Evolutionary conservation across 2,888 invertebrate genomes (phyloP), one percentile per base, ranked within the genome.

Genomic region (Leucophenga montana): DNA sequence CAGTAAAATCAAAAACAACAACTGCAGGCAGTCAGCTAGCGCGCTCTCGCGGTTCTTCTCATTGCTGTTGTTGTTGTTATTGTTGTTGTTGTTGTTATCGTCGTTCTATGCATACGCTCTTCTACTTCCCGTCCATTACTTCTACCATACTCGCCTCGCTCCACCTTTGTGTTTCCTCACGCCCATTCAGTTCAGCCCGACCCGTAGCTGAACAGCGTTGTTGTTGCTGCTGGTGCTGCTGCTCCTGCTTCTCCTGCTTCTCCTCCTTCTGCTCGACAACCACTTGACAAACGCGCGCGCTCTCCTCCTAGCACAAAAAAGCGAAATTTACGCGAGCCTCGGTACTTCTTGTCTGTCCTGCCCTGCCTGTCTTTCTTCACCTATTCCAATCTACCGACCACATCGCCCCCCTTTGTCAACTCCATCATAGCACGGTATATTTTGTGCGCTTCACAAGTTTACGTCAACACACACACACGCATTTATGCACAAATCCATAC

Each of bases 1-100:
- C 68, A 68, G 68, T 73, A 68, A 73, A 75, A 67, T 66, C 76
- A 73, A 77, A 72, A 71, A 74, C 78, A 75, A 61, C 33, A 61
- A 61, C 39, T 61, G 61, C 61, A 61, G 61, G 61, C 61, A 61
- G 27, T 16, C 61, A 61, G 61, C 61, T 39, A 61, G 16, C 61
- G 39, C 61, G 39, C 39, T 61, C 61, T 39, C 39, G 16, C 33
- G 18, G 39, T 27, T 16, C 16, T 27, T n/a, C n/a, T 57, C 57
- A 27, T 22, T 2, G 27, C 14, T 14, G 6, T 22, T 5, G 56
- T 56, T 22, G 56, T 56, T 14, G 56, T 59, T 18, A 33, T 59
- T 59, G 31, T 59, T 59, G 14, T 33, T 59, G 39, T 59, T 59
- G 39, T 54, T 22, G 54, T 61, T 61, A 39, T 61, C 18, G 33